Evolutionary conservation across 2,113 vertebrate genomes (phyloP).

Genomic region (Rhipidura dahli): DNA sequence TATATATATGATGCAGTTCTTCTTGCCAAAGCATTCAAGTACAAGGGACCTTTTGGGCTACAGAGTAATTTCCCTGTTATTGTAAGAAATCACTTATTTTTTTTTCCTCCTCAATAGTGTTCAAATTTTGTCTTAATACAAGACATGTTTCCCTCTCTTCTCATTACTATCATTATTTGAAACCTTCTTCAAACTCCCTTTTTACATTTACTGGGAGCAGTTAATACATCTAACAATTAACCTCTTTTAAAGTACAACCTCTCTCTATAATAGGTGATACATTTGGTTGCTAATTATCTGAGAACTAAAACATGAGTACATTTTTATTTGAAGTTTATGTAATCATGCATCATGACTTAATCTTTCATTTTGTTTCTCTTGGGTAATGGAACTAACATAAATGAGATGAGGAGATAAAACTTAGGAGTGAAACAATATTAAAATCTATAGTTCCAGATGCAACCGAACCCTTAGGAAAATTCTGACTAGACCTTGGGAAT

Average conservation of each 20-base stretch:
- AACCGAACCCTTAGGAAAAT: background rate
- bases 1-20: background rate
- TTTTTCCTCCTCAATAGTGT: background rate
- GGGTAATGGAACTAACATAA: background rate
- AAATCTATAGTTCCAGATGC: background rate
- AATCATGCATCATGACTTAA: background rate
- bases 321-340: background rate
- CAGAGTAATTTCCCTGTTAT: background rate
- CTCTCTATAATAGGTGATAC: background rate
- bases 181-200: background rate
- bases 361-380: background rate
- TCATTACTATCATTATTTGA: background rate
- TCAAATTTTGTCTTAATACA: background rate
- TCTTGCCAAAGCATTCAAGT: background rate
- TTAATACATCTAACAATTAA: background rate
- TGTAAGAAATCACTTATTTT: background rate
- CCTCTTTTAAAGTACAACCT: background rate
- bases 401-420: background rate
- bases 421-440: background rate
- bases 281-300: background rate
- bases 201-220: background rate
- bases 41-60: background rate
- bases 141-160: background rate
- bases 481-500: background rate
- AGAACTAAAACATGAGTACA: background rate